Conservation (phyloP, 2,113 vertebrate genomes). For the Phocoena sinus region DNA sequence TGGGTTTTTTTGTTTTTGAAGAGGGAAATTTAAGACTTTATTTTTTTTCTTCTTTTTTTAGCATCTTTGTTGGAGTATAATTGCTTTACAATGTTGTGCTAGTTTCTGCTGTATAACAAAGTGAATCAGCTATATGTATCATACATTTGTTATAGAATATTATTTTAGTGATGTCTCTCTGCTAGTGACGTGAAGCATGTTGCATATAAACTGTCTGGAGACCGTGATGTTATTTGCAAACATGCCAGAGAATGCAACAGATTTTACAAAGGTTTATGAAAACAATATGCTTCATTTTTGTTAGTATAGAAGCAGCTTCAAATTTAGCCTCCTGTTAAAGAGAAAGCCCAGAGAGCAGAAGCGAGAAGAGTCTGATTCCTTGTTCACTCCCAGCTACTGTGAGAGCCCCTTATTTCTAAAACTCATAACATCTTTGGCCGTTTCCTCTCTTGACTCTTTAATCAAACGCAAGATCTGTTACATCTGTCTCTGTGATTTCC, state of each 20-base stretch:
- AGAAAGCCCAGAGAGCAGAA: background rate
- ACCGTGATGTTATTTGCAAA: constrained; percentile 60
- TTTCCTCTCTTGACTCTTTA: background rate
- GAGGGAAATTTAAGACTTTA: no score
- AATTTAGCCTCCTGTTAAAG: constrained; percentile 27
- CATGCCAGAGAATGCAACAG: constrained; percentile 33
- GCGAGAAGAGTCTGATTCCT: background rate
- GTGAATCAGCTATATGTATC: no score
- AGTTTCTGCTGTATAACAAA: no score
- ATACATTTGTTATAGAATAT: constrained; percentile 12
- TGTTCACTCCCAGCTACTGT: background rate
- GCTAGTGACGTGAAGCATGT: background rate
- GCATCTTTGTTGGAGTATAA: no score
- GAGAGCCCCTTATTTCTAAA: background rate
- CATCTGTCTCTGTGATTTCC: background rate
- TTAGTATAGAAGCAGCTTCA: constrained; percentile 30
- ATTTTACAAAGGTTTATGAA: constrained; percentile 67
- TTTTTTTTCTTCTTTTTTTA: no score
- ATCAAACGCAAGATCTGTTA: background rate
- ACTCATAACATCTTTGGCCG: background rate
- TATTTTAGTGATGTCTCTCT: constrained; percentile 17
- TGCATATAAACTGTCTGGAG: constrained; percentile 35
- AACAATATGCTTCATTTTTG: constrained; percentile 52
- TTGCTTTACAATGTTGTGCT: no score
- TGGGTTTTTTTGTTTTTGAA: background rate